Conservation (phyloP, 2,888 invertebrate genomes). For the Sarcophaga variegata region DNA sequence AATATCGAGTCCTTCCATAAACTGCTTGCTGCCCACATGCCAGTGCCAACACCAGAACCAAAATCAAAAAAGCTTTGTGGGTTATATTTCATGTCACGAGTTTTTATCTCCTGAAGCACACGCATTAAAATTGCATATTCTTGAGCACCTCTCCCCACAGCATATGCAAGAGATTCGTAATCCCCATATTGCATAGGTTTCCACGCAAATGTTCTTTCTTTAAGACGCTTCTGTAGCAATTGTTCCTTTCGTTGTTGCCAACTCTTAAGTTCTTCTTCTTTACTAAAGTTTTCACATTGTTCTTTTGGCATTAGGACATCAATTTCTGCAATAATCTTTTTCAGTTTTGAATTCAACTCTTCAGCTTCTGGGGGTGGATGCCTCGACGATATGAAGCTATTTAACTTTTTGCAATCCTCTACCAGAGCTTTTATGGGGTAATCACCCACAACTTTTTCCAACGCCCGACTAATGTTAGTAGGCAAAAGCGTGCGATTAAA, state of each 20-base stretch:
- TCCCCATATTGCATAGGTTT: conserved; percentile 87
- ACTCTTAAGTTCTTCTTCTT: conserved; percentile 79
- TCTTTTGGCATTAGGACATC: conserved; percentile 74
- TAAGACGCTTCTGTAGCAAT: conserved; percentile 84
- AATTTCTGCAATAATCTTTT: conserved; percentile 75
- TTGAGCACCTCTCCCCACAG: conserved; percentile 86
- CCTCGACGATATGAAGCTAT: conserved; percentile 85
- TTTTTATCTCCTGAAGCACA: conserved; percentile 89
- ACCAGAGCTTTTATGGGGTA: conserved; percentile 83
- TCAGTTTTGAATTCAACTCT: conserved; percentile 74
- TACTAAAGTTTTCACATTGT: conserved; percentile 67
- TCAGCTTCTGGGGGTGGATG: conserved; percentile 85
- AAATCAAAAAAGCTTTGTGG: conserved; percentile 93
- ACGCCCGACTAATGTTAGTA: conserved; percentile 84
- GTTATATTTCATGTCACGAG: conserved; percentile 85
- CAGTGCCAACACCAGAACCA: conserved; percentile 95
- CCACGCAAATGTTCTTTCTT: conserved; percentile 88
- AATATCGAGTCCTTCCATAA: conserved; percentile 88
- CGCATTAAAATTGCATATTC: conserved; percentile 89
- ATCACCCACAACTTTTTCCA: conserved; percentile 84
- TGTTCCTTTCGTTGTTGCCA: conserved; percentile 83
- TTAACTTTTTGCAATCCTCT: conserved; percentile 83
- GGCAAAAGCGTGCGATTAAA: conserved; percentile 84
- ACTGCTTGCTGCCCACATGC: conserved; percentile 90
- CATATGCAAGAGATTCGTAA: conserved; percentile 86